Evolutionary conservation across 2,888 invertebrate species (phyloP), one percentile per base, ranked within the genome.

Genomic region (Agapostemon virescens): DNA sequence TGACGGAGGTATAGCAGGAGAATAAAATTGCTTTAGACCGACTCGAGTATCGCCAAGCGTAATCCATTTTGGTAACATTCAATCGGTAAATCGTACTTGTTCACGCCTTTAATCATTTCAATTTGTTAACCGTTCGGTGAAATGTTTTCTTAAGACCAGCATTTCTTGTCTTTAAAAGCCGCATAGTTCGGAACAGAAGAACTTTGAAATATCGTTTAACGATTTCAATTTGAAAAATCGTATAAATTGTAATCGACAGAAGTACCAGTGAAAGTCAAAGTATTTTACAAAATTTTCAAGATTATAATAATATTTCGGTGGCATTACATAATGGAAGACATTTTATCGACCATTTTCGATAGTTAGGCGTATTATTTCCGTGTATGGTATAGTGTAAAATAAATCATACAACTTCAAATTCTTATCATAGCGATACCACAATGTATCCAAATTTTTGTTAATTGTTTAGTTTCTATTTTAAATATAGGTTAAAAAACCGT

Each of bases 291-390:
- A 17, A 58, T 67, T 73, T 67, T 55, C 36, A 36, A 23, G 9
- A 36, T 36, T 58, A 11, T 7, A 30, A 40, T 40, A 64, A 45
- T 66, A 11, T 2, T 30, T 73, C 33, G 33, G 20, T 64, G 26
- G 6, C 23, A 66, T 76, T 76, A 73, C 55, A 76, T 73, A 73
- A 73, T 42, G 55, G 45, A 20, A 15, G 36, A 36, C 42, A 63
- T 72, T 23, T 33, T 23, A 63, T 40, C 49, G 49, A 71, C 49
- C 49, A 66, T 66, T 55, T 73, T 6, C 23, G n/a, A 1, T 6
- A 23, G 30, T 7, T 20, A 23, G 9, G 23, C 9, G 9, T 36
- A 33, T 5, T 13, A n/a, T 3, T 38, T 38, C 26, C 15, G n/a
- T 23, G 1, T 69, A 64, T 1, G 11, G 55, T 36, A 20, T 5